Base-by-base conservation (phyloP, 1,140 invertebrate genomes). In the Condylostylus longicornis region DNA sequence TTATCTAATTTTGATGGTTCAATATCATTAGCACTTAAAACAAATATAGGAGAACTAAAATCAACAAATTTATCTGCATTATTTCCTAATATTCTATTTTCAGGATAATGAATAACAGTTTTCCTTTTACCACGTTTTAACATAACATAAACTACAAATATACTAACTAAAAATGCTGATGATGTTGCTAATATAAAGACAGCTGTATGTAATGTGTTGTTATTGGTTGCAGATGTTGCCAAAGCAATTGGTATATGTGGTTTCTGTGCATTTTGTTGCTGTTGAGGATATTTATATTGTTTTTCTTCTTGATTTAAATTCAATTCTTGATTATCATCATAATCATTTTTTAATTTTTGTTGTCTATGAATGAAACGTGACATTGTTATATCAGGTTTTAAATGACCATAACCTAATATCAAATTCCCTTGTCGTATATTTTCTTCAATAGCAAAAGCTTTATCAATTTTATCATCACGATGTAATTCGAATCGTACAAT, bases 131-230 rank as follows among this genome's bases (percentile, higher is more conserved):
- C 51, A 1, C 54, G 41, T 14, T 60, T 60, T 2, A 61, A 38
- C 58, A 60, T 61, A 3, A 61, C 45, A 25, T 56, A 61, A 14
- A 60, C 53, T 1, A 61, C 49, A 33, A 58, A 55, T 6, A 60
- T 45, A 39, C 58, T 60, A 41, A 60, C 52, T 22, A 61, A 42
- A 22, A 61, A 58, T 9, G 58, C 57, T 5, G 57, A 58, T 20
- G 57, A 50, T 22, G 54, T 61, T 38, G 54, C 58, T 44, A 56
- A 47, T 9, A 61, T 54, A 21, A 60, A 61, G 19, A 61, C 46
- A 21, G 54, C 53, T 44, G 56, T 33, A 18, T 61, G 58, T 1
- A 61, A 51, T 19, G 51, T 57, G 21, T 14, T 33, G n/a, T n/a
- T n/a, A 14, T 53, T 49, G 18, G 52, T 52, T 15, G 45, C 44